Evolutionary conservation across 1,140 invertebrate genomes (phyloP).

Genomic region (Drosophila sucinea): DNA sequence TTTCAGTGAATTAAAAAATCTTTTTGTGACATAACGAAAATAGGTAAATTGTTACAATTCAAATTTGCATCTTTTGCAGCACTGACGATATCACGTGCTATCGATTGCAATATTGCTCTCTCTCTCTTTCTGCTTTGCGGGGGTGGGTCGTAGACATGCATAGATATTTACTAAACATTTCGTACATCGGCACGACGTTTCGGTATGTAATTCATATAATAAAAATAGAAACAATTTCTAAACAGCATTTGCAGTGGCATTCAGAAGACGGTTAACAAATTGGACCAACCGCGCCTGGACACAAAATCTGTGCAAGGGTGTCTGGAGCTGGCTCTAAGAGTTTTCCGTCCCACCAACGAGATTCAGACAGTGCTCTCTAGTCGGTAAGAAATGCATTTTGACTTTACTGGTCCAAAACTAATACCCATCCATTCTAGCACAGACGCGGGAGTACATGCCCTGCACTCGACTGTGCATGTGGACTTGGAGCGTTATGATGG

Average conservation of each 20-base stretch:
- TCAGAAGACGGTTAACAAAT: slow-evolving; percentile 83
- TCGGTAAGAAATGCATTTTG: slow-evolving; percentile 84
- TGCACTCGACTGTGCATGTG: slow-evolving; percentile 86
- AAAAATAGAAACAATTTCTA: background rate
- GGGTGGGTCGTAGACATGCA: slow-evolving; percentile 80
- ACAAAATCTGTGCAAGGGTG: slow-evolving; percentile 87
- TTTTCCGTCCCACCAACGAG: slow-evolving; percentile 83
- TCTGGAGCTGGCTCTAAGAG: slow-evolving; percentile 85
- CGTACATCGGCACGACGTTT: slow-evolving; percentile 86
- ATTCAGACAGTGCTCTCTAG: slow-evolving; percentile 86
- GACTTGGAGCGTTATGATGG: slow-evolving; percentile 84
- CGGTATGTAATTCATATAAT: slow-evolving; percentile 79
- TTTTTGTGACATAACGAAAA: background rate
- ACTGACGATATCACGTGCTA: background rate
- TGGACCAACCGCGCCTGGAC: slow-evolving; percentile 78
- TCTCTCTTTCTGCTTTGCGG: slow-evolving; percentile 15
- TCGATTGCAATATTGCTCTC: slow-evolving; percentile 24
- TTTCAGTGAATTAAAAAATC: no score
- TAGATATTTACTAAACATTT: slow-evolving; percentile 86
- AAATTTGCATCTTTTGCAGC: background rate
- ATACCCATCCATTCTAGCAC: slow-evolving; percentile 84
- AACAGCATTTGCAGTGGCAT: slow-evolving; percentile 83
- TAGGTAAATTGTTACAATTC: background rate
- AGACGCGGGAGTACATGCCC: slow-evolving; percentile 89
- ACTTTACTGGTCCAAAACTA: slow-evolving; percentile 7